Conservation (phyloP, 2,888 invertebrate genomes). For the Diadromus collaris region DNA sequence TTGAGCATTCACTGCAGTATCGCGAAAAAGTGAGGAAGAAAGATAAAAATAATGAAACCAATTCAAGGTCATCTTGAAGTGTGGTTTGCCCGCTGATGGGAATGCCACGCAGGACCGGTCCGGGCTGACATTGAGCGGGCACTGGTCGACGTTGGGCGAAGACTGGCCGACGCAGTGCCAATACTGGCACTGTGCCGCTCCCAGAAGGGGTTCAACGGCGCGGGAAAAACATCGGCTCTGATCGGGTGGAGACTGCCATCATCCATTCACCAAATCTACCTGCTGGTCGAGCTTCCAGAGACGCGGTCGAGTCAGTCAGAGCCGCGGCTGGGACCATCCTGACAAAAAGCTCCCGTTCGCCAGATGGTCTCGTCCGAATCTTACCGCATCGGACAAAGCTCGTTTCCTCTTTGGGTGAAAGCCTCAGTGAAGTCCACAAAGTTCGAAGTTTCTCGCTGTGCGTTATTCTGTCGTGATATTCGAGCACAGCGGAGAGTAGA, state of each 20-base stretch:
- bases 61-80: not conserved
- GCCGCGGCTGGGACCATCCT: constrained; percentile 62
- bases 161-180: no score
- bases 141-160: no score
- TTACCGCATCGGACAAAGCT: not conserved
- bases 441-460: constrained; percentile 10
- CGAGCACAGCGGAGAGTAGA: not conserved
- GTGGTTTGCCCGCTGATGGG: not conserved
- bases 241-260: not conserved
- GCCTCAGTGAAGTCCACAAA: constrained; percentile 4
- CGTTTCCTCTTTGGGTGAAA: not conserved
- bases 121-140: no score
- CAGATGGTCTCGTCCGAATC: constrained; percentile 56
- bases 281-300: constrained; percentile 49
- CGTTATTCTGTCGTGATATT: constrained; percentile 4
- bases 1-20: not conserved
- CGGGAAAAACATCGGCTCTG: not conserved
- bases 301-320: constrained; percentile 12
- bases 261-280: not conserved
- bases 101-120: no score
- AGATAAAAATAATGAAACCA: not conserved
- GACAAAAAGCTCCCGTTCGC: constrained; percentile 66
- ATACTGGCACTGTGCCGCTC: not conserved
- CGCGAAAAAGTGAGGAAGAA: not conserved
- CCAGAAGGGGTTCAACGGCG: not conserved